A percentile compares a stretch with the other conserved stretches of the same genome.
Conservation (phyloP, 2,113 vertebrate species). For the Pachyramphus minor region DNA sequence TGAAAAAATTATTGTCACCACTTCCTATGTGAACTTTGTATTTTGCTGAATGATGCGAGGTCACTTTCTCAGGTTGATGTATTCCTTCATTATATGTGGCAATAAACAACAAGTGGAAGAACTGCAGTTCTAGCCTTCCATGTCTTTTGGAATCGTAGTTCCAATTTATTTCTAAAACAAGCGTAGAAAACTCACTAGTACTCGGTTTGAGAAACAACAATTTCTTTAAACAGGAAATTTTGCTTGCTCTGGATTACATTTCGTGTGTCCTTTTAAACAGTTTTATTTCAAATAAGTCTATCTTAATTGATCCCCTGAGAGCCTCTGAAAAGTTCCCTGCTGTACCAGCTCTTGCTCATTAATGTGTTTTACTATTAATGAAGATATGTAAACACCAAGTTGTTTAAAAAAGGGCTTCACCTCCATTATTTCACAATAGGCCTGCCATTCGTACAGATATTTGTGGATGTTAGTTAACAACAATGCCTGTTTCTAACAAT, state of each 20-base stretch:
- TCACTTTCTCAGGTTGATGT: neutral
- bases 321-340: neutral
- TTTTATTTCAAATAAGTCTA: constrained; percentile 26
- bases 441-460: neutral
- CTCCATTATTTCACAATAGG: constrained; percentile 8
- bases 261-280: constrained; percentile 25
- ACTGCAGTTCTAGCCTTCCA: neutral
- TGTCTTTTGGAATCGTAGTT: neutral
- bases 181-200: neutral
- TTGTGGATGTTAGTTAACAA: constrained; percentile 5
- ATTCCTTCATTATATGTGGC: neutral
- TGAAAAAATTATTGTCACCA: neutral
- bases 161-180: neutral
- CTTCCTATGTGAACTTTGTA: neutral
- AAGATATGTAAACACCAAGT: constrained; percentile 24
- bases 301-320: constrained; percentile 38
- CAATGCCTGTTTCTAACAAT: neutral
- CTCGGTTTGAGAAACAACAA: neutral
- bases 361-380: neutral
- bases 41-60: neutral
- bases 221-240: neutral
- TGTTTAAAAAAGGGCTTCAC: constrained; percentile 3
- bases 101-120: neutral
- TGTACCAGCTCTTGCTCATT: constrained; percentile 27
- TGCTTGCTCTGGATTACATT: neutral